Conservation (phyloP, 23 tunicate genomes). For the Styela plicata region DNA sequence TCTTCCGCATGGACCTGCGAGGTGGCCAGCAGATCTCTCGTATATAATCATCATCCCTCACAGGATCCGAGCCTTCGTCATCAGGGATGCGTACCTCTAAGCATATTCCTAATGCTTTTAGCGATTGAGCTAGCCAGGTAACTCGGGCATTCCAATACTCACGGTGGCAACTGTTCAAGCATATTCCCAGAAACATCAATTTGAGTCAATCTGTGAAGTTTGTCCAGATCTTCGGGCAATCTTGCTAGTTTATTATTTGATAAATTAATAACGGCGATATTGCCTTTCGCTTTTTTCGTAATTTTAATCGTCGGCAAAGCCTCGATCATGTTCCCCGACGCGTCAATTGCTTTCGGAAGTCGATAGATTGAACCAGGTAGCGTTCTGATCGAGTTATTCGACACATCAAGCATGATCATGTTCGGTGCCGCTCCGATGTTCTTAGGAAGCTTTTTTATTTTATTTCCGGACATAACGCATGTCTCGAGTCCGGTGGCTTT, state of each 20-base stretch:
- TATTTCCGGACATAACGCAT: conserved; percentile 71
- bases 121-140: no score
- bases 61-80: no score
- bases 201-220: conserved; percentile 46
- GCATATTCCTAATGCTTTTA: no score
- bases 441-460: conserved; percentile 83
- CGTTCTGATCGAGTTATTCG: conserved; percentile 68
- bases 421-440: conserved; percentile 81
- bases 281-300: conserved; percentile 82
- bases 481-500: conserved; percentile 89
- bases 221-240: conserved; percentile 74
- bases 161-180: conserved; percentile 43
- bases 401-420: conserved; percentile 72
- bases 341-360: conserved; percentile 70
- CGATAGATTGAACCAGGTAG: conserved; percentile 93
- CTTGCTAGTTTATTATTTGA: conserved; percentile 56
- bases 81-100: no score
- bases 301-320: conserved; percentile 65
- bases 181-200: conserved; percentile 59
- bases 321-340: conserved; percentile 74
- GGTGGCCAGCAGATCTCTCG: no score
- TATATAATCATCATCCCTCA: no score
- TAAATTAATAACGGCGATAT: conserved; percentile 62
- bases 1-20: no score
- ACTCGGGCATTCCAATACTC: no score